phyloP scores from a whole-genome alignment of 2,113 vertebrate genomes.

The Pseudopipra pipra region DNA sequence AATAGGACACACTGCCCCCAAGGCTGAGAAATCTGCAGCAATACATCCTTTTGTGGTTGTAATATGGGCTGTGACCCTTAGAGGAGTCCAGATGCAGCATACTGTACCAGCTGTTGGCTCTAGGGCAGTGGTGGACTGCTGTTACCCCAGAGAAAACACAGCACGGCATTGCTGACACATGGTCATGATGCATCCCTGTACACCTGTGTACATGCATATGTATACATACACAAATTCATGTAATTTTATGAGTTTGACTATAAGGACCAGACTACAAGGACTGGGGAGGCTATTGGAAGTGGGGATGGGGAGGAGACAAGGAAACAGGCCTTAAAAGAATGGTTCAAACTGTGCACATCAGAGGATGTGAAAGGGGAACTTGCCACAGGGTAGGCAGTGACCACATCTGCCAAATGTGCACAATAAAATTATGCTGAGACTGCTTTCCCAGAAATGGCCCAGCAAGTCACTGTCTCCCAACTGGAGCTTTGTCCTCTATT shows the following conservation, averaged over 20 bases:
- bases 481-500: background rate
- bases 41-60: rapidly evolving
- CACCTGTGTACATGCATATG: too few relatives aligned
- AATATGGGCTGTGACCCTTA: background rate
- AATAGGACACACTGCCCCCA: background rate
- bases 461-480: background rate
- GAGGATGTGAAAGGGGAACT: constrained; percentile 18
- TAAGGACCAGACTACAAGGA: background rate
- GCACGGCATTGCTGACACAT: background rate
- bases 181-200: background rate
- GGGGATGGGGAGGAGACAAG: background rate
- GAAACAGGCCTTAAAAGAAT: background rate
- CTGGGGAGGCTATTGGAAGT: background rate
- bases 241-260: background rate
- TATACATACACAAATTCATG: rapidly evolving
- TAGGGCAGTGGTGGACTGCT: background rate
- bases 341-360: background rate
- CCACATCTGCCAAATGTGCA: background rate
- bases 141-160: background rate
- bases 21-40: background rate
- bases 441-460: background rate
- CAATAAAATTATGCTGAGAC: background rate
- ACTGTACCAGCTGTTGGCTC: background rate
- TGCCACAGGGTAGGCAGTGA: background rate
- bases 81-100: background rate